A percentile compares a stretch with the other conserved stretches of the same genome.
phyloP scores from a whole-genome alignment of 2,888 invertebrate species.

The Heliconius aoede region DNA sequence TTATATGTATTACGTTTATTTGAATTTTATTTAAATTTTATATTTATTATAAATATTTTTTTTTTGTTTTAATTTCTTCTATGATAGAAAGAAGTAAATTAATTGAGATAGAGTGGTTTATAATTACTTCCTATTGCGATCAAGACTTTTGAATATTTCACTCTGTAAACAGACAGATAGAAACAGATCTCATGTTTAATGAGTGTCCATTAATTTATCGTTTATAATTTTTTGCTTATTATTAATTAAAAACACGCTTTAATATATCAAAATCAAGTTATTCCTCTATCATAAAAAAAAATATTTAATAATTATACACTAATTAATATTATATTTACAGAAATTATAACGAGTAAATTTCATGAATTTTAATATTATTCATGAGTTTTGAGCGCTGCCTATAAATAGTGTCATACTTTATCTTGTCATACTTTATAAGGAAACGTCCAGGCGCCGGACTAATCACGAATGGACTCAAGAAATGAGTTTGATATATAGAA shows the following conservation, averaged over 20 bases:
- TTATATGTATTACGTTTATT: background rate
- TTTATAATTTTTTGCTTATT: too few species aligned
- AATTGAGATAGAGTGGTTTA: background rate
- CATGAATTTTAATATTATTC: slow-evolving; percentile 15
- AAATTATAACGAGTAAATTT: background rate
- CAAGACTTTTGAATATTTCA: background rate
- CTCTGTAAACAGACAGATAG: background rate
- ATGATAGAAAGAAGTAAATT: too few species aligned
- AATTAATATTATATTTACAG: slow-evolving; percentile 5
- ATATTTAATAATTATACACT: background rate
- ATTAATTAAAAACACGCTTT: too few species aligned
- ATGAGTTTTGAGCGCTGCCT: slow-evolving; percentile 35
- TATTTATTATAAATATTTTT: background rate
- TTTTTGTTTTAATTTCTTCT: too few species aligned
- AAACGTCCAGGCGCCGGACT: slow-evolving; percentile 37
- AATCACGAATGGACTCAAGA: slow-evolving; percentile 21
- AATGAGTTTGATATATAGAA: slow-evolving; percentile 26
- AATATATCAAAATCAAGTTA: background rate
- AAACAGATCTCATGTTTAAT: background rate
- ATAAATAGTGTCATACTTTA: slow-evolving; percentile 36
- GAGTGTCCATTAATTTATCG: too few species aligned
- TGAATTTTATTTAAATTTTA: background rate
- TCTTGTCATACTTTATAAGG: slow-evolving; percentile 43
- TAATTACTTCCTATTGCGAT: background rate
- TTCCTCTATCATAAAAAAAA: background rate